Base-by-base conservation (phyloP, 2,113 vertebrate species). In the Recurvirostra avosetta region DNA sequence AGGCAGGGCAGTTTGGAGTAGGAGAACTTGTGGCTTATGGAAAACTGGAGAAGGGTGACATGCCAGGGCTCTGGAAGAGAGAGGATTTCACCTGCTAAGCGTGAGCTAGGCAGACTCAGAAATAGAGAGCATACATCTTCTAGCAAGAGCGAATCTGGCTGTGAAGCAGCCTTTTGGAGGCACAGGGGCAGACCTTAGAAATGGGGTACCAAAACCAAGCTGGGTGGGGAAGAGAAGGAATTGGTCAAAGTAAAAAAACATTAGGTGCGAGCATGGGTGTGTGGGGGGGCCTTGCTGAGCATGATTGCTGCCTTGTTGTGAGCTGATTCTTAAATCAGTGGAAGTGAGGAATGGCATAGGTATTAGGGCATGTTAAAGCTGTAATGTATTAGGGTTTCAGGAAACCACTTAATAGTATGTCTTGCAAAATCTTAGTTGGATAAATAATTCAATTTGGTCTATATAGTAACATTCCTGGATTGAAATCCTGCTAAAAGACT, bases 391-490 rank as follows among this genome's bases (percentile, higher is more conserved):
- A 94, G 74, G 62, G 72, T 88, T 95, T 96, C 89, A 92, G 91
- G 58, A 93, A 94, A 96, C 71, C 50, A 53, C 81, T 92, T 93
- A 93, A 82, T 86, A 82, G 50, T 78, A 52, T 3, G 34, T 95
- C 83, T 92, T 91, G 80, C 66, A 88, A 96, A 91, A 94, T 96
- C 82, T 91, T 92, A 89, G 79, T 72, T 95, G 34, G 86, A 95
- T 97, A 94, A 97, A 96, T 96, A 97, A 96, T 97, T 97, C 78
- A 96, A 84, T 95, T 96, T 91, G 74, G 49, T 94, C 81, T 95
- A 76, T 81, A 52, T 62, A 79, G 86, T 67, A 93, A 45, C 75
- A 30, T 79, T 97, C 77, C 56, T 77, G 74, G 84, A 77, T 75
- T 97, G 93, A 94, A 92, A 94, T 89, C 63, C 84, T 95, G 84